phyloP scores from a whole-genome alignment of 2,113 vertebrate genomes.

The Falco punctatus region DNA sequence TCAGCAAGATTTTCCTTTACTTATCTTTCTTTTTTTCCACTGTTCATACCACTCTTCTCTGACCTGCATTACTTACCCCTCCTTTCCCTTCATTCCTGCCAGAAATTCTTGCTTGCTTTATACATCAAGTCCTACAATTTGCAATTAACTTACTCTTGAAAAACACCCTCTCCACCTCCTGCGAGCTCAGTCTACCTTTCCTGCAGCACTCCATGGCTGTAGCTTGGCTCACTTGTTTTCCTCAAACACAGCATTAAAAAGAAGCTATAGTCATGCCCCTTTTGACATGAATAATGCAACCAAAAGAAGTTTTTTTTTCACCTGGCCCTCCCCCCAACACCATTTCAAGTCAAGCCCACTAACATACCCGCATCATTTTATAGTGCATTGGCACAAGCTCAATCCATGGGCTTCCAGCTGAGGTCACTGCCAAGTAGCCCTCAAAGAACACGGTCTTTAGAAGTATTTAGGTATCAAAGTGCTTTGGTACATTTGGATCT shows the following conservation, averaged over 20 bases:
- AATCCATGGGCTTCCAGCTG: not conserved
- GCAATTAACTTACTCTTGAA: not conserved
- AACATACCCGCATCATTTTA: not conserved
- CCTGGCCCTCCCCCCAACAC: not conserved
- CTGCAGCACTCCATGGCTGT: not conserved
- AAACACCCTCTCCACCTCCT: not conserved
- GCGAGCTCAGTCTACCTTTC: not conserved
- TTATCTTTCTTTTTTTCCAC: not conserved
- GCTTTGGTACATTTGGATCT: not conserved
- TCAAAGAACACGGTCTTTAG: not conserved
- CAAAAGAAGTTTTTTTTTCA: not conserved
- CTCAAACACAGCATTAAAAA: not conserved
- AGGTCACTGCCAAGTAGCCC: not conserved
- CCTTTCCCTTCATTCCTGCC: not conserved
- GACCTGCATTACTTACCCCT: not conserved
- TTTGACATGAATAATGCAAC: not conserved
- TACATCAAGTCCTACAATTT: not conserved
- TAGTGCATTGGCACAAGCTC: not conserved
- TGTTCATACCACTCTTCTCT: not conserved
- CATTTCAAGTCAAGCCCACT: not conserved
- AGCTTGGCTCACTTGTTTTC: not conserved
- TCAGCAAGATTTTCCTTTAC: not conserved
- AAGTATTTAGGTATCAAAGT: not conserved
- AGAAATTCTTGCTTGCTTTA: not conserved
- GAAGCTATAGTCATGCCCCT: not conserved